A percentile compares a stretch with the other conserved stretches of the same genome.
These are phyloP conservation scores for Marmota flaviventris DNA, from an alignment of 2,113 vertebrate species.

Conservation along the genomic window DNA sequence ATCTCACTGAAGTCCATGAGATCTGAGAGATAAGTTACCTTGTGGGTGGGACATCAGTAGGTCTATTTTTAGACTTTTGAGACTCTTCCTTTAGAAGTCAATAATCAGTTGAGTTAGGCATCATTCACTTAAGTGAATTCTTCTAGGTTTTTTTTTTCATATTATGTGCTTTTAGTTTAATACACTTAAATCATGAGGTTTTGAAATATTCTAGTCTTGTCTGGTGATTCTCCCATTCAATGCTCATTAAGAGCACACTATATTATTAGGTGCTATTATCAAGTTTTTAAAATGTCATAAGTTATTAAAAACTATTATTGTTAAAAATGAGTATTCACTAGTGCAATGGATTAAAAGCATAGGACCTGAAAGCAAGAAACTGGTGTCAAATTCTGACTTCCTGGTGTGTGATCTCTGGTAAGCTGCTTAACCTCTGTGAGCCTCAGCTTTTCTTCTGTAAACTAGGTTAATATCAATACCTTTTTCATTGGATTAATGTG, in stretches of 20 bases:
- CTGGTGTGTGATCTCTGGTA: not conserved
- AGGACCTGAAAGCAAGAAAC: not conserved
- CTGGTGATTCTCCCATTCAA: not conserved
- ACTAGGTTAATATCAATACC: not conserved
- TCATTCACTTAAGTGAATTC: not conserved
- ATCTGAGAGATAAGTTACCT: not conserved
- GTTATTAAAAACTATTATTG: not conserved
- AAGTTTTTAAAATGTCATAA: conserved; percentile 4
- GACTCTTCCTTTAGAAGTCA: not conserved
- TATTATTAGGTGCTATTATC: not conserved
- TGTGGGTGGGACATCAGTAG: not conserved
- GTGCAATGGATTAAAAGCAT: not conserved
- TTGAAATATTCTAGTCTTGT: conserved; percentile 6
- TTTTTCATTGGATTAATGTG: not conserved
- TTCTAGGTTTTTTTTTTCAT: not conserved
- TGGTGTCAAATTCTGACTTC: not conserved
- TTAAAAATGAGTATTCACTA: not conserved
- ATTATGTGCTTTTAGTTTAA: not conserved
- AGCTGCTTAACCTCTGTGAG: not conserved
- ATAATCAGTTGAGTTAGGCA: not conserved
- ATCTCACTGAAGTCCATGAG: not conserved
- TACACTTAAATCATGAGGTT: not conserved
- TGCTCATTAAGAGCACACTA: not conserved
- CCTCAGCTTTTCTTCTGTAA: not conserved
- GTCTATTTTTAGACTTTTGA: not conserved